phyloP scores from a whole-genome alignment of 2,888 invertebrate species.

The Myopa testacea region DNA sequence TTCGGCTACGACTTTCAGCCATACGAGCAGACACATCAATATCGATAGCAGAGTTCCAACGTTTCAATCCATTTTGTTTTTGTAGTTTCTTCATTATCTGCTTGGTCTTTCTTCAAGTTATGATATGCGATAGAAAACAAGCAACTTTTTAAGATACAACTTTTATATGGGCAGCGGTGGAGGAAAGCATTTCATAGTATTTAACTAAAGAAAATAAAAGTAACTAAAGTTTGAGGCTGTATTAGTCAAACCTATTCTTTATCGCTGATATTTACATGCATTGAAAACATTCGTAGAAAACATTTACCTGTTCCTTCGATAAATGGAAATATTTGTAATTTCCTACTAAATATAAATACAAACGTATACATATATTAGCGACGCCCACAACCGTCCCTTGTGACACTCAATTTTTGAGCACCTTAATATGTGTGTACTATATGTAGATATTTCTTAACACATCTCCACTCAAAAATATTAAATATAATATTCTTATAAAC shows the following conservation, averaged over 20 bases:
- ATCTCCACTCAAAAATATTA: too few relatives aligned
- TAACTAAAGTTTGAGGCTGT: neutral
- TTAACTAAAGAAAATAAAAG: neutral
- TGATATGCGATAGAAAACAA: neutral
- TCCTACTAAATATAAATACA: too few relatives aligned
- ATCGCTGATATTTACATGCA: neutral
- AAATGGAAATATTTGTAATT: too few relatives aligned
- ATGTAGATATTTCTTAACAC: too few relatives aligned
- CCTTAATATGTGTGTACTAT: too few relatives aligned
- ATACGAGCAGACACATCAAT: conserved; percentile 74
- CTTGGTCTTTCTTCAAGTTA: conserved; percentile 62
- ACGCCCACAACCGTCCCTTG: too few relatives aligned
- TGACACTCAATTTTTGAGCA: too few relatives aligned
- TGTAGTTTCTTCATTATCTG: conserved; percentile 71
- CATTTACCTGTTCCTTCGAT: too few relatives aligned
- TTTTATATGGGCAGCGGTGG: neutral
- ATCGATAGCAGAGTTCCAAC: conserved; percentile 78
- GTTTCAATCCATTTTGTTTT: conserved; percentile 70
- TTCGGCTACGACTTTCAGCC: conserved; percentile 75
- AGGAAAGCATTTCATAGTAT: neutral
- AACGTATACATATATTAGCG: too few relatives aligned
- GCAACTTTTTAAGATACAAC: neutral
- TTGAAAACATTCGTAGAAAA: neutral
- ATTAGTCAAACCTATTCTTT: neutral
- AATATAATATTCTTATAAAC: too few relatives aligned